Evolutionary conservation across 2,888 invertebrate genomes (phyloP).

Genomic region (Elegia similella): DNA sequence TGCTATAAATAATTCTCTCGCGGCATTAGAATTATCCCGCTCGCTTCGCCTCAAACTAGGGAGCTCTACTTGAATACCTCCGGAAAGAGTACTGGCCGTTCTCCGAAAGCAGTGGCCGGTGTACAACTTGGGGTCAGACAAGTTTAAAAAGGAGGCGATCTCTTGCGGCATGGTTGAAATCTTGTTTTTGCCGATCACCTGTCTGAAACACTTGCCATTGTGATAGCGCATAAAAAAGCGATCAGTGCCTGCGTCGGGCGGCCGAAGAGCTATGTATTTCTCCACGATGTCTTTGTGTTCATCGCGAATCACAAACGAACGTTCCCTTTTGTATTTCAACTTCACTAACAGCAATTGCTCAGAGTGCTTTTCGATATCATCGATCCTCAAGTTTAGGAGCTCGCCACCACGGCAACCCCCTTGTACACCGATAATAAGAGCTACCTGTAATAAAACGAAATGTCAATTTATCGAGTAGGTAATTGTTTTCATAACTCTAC

Average conservation of each 20-base stretch:
- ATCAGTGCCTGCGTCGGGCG: not conserved
- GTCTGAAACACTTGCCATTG: not conserved
- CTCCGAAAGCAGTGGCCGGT: conserved; percentile 26
- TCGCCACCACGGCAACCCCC: conserved; percentile 24
- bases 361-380: conserved; percentile 18
- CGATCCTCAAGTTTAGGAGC: conserved; percentile 8
- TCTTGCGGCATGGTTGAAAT: conserved; percentile 1
- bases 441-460: conserved; percentile 20
- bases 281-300: conserved; percentile 18
- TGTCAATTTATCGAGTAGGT: no score
- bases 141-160: conserved; percentile 25
- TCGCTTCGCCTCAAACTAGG: conserved; percentile 24
- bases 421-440: conserved; percentile 25
- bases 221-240: conserved; percentile 7
- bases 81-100: conserved; percentile 25
- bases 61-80: conserved; percentile 22
- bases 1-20: conserved; percentile 24
- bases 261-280: conserved; percentile 20
- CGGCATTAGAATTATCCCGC: conserved; percentile 24
- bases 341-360: conserved; percentile 14
- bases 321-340: conserved; percentile 12
- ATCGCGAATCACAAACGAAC: conserved; percentile 16
- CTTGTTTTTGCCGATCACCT: conserved; percentile 2
- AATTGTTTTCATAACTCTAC: no score
- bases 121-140: conserved; percentile 22